Evolutionary conservation across 2,113 vertebrate genomes (phyloP), one percentile per base, ranked within the genome.

Genomic region (Thinocorus orbignyianus): DNA sequence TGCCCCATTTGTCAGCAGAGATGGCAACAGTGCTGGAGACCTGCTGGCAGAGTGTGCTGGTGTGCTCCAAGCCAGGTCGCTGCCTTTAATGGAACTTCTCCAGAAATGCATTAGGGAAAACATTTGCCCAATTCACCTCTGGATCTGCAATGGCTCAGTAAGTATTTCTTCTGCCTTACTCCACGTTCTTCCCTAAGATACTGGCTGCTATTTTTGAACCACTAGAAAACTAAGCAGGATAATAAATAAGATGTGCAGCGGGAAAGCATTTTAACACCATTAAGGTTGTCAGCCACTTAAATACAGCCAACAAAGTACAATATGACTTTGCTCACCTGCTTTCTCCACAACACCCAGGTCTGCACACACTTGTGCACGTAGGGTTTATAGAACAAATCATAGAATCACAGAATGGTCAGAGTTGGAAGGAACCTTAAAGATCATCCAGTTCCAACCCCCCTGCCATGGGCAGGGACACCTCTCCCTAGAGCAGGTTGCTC

Each of bases 281-380:
- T 14, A 54, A 46, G 16, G 66, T 13, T 28, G 72, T 13, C 48
- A 70, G 20, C 10, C 33, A 57, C 68, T 49, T 57, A 58, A 54
- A 18, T 30, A 65, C 48, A n/a, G 51, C 31, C 25, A 85, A 54
- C 13, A 25, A 58, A 61, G 30, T 4, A 23, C 52, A 35, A 31
- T 28, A 41, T 1, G 49, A 48, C 44, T 77, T n/a, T 1, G 7
- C 30, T 61, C 17, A 31, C 15, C 55, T 30, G 41, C 46, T 81
- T 25, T 55, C 72, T 17, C 8, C 46, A 31, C 42, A 30, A 17
- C 23, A 25, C 2, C 46, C 35, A 28, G 37, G 46, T 8, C 44
- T 62, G 24, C 52, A 8, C 1, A 7, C 37, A 2, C 13, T 6
- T 22, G 7, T 10, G 16, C 35, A 26, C 0, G 0, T 1, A 42